Conservation (phyloP, 2,888 invertebrate genomes). For the Drosophila macrospina region DNA sequence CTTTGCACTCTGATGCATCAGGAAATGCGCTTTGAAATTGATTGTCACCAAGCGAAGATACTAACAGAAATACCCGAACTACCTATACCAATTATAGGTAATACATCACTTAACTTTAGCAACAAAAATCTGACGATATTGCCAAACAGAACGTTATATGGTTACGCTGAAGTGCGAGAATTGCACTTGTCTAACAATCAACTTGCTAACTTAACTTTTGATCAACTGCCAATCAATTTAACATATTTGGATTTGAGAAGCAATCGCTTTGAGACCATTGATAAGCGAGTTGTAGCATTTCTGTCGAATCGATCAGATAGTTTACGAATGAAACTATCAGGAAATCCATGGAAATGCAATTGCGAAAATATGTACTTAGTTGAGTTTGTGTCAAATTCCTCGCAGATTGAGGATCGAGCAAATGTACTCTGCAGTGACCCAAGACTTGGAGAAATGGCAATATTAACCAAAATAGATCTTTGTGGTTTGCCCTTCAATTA, state of each 20-base stretch:
- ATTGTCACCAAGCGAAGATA: background rate
- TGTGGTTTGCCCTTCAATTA: background rate
- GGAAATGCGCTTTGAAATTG: slow-evolving; percentile 1
- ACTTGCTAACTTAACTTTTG: background rate
- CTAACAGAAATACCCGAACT: background rate
- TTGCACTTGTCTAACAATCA: slow-evolving; percentile 1
- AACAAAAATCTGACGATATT: slow-evolving; percentile 2
- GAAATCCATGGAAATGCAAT: slow-evolving; percentile 8
- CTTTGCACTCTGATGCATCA: background rate
- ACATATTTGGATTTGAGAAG: slow-evolving; percentile 1
- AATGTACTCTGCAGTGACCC: background rate
- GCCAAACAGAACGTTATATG: background rate
- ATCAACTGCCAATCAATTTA: slow-evolving; percentile 3
- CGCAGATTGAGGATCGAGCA: background rate
- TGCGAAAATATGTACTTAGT: slow-evolving; percentile 1
- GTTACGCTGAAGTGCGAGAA: slow-evolving; percentile 1
- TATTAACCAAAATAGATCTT: background rate
- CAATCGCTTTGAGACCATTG: background rate
- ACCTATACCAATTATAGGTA: slow-evolving; percentile 2
- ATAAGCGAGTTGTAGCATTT: background rate
- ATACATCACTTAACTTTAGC: background rate
- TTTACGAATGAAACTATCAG: background rate
- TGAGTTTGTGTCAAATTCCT: background rate
- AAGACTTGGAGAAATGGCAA: background rate
- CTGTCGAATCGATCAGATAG: background rate